These are phyloP conservation scores for Drosophila stalkeri DNA, from an alignment of 2,888 invertebrate species.

Conservation along the genomic window DNA sequence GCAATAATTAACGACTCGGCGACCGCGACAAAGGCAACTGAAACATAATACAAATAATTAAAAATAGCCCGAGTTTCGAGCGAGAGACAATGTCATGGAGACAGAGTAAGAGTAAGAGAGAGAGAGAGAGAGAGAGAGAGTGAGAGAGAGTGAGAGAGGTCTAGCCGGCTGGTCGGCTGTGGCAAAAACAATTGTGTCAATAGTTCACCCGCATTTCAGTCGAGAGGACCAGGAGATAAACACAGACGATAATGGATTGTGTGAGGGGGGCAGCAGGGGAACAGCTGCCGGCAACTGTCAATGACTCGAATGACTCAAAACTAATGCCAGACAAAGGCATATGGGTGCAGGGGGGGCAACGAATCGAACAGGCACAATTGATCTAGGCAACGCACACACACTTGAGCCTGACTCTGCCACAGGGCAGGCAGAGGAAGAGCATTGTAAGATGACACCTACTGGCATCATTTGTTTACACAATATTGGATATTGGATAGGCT, in stretches of 20 bases:
- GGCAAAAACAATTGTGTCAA: slow-evolving; percentile 78
- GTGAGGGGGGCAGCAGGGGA: slow-evolving; percentile 13
- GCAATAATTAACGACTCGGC: slow-evolving; percentile 60
- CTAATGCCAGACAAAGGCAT: slow-evolving; percentile 37
- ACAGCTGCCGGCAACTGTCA: slow-evolving; percentile 73
- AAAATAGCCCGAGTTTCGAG: slow-evolving; percentile 65
- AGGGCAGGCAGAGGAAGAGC: slow-evolving; percentile 9
- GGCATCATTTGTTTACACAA: slow-evolving; percentile 79
- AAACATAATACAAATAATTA: slow-evolving; percentile 80
- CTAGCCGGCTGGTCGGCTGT: slow-evolving; percentile 42
- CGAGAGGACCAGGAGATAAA: slow-evolving; percentile 65
- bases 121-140: background rate
- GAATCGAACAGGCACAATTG: slow-evolving; percentile 69
- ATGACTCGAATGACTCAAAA: slow-evolving; percentile 62
- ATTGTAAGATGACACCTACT: slow-evolving; percentile 74
- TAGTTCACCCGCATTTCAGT: slow-evolving; percentile 74
- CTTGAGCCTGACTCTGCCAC: slow-evolving; percentile 45
- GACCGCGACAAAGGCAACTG: slow-evolving; percentile 54
- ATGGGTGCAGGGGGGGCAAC: background rate
- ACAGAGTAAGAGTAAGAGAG: background rate
- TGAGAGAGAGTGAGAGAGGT: slow-evolving; percentile 4
- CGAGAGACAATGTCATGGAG: slow-evolving; percentile 43
- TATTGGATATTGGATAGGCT: slow-evolving; percentile 73
- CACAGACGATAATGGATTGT: slow-evolving; percentile 63
- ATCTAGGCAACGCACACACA: slow-evolving; percentile 67